Conservation (phyloP, 1,140 invertebrate genomes). For the Scylla paramamosain region DNA sequence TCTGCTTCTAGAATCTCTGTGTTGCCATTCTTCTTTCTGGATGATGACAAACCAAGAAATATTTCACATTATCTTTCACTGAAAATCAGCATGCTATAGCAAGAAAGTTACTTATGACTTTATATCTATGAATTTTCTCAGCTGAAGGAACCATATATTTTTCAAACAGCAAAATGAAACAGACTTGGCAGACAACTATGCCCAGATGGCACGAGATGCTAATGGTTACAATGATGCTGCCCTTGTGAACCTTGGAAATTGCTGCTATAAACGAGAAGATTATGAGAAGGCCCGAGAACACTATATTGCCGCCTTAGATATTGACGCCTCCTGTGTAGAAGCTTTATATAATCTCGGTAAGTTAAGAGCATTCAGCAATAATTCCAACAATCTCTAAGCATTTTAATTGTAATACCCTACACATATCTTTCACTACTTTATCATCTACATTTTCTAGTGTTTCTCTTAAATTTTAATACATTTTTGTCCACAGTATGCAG, state of each 20-base stretch:
- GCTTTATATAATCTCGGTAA: slow-evolving; percentile 94
- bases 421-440: background rate
- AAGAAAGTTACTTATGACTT: background rate
- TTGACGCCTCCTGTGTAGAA: slow-evolving; percentile 92
- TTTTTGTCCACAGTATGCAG: no score
- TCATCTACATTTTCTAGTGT: no score
- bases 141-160: background rate
- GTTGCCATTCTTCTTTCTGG: background rate
- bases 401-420: background rate
- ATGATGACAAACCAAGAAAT: no score
- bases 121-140: background rate
- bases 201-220: slow-evolving; percentile 87
- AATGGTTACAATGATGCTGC: slow-evolving; percentile 91
- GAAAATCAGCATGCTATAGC: background rate
- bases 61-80: background rate
- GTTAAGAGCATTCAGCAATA: background rate
- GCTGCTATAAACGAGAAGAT: slow-evolving; percentile 87
- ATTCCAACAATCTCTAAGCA: background rate
- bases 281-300: slow-evolving; percentile 88
- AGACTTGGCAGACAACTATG: slow-evolving; percentile 91
- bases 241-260: slow-evolving; percentile 94
- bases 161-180: slow-evolving; percentile 88
- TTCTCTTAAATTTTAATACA: no score
- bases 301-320: slow-evolving; percentile 89
- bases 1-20: background rate